These are phyloP conservation scores for Halotydeus destructor DNA, from an alignment of 1,140 invertebrate species.

Conservation along the genomic window DNA sequence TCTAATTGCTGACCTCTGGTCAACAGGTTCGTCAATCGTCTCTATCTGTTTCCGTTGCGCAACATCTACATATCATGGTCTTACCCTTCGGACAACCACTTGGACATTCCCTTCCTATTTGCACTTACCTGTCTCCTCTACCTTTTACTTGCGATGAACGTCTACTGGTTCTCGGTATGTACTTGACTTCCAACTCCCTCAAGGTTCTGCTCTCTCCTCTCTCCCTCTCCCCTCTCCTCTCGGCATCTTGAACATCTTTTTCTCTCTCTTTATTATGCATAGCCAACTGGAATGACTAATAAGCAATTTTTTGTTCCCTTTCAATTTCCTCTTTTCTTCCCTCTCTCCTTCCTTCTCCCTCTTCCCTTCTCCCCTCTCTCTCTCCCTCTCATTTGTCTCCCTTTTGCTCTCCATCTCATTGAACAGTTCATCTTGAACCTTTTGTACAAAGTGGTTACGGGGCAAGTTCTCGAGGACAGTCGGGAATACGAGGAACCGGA, in stretches of 20 bases:
- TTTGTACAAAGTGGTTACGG: constrained; percentile 22
- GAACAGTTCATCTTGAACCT: constrained; percentile 23
- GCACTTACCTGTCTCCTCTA: constrained; percentile 24
- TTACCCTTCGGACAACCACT: constrained; percentile 16
- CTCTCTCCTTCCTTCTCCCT: too few species aligned
- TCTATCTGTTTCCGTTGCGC: constrained; percentile 27
- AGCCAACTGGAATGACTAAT: too few species aligned
- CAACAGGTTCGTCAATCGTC: constrained; percentile 20
- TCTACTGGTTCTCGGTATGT: constrained; percentile 28
- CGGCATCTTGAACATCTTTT: too few species aligned
- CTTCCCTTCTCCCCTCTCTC: too few species aligned
- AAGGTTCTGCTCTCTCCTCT: too few species aligned
- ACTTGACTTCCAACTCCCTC: too few species aligned
- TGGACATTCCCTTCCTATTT: constrained; percentile 20
- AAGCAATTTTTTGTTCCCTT: constrained; percentile 1
- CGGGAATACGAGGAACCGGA: constrained; percentile 21
- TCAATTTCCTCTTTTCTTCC: too few species aligned
- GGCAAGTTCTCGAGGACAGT: constrained; percentile 23
- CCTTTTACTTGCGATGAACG: constrained; percentile 23
- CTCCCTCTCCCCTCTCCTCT: too few species aligned
- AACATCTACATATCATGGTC: constrained; percentile 23
- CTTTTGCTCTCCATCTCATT: constrained; percentile 13
- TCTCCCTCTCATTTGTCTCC: constrained; percentile 1
- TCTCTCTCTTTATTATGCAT: too few species aligned
- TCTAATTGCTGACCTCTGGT: background rate